Evolutionary conservation across 2,888 invertebrate species (phyloP), one percentile per base, ranked within the genome.

Genomic region (Amiota communis): DNA sequence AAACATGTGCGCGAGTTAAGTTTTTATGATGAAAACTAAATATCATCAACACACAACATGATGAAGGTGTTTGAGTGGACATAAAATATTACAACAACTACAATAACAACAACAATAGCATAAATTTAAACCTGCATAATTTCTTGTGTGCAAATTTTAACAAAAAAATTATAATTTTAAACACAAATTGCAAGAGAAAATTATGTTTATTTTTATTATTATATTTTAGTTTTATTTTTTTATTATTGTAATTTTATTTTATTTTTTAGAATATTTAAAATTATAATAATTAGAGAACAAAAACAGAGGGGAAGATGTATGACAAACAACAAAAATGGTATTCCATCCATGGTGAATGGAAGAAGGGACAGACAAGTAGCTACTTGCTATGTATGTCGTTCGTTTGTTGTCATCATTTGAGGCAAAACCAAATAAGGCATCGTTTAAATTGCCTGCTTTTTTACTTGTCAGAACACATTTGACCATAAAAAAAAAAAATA

Each of bases 21-120:
- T 23, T 23, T 6, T 53, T 53, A 13, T 53, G 65, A 67, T 20
- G 15, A 67, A 63, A 65, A 57, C 64, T 51, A 65, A 68, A 23
- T 12, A 73, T 47, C 48, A 61, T n/a, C 9, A 46, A 72, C 11
- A 65, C 9, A 13, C 69, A 69, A 48, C 12, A 49, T 23, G 51
- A 59, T 46, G 56, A 65, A 68, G 36, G 71, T 49, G 48, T 65
- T 65, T 51, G 64, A 17, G 56, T 65, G 71, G 20, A 71, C 63
- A 56, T 23, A 2, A 23, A 23, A 23, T 23, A 2, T 23, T 23
- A 47, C 57, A 63, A 73, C 56, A 67, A 63, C 61, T 17, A 63
- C 48, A 53, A 63, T 20, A 59, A 4, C 51, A 23, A 23, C 23
- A 23, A 23, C 3, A 2, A 51, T n/a, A 51, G 49, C 49, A 49